Evolutionary conservation across 2,888 invertebrate genomes (phyloP).

Genomic region (Flexamia atlantica): DNA sequence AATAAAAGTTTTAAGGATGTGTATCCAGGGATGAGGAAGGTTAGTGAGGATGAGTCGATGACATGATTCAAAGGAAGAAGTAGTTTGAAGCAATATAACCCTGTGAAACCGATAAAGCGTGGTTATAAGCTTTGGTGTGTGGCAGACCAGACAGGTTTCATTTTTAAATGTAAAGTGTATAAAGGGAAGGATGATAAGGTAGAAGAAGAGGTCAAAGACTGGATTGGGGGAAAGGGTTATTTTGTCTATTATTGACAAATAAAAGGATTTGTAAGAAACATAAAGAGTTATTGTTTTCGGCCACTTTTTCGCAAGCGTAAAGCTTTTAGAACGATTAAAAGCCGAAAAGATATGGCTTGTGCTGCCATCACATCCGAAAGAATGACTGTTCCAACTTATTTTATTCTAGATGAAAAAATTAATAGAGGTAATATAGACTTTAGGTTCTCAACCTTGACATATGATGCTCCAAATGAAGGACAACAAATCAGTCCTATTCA

Average conservation of each 20-base stretch:
- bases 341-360: constrained; percentile 62
- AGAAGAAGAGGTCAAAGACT: constrained; percentile 65
- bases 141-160: constrained; percentile 61
- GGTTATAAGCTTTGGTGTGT: constrained; percentile 65
- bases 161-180: constrained; percentile 55
- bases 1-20: constrained; percentile 53
- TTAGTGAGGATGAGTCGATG: constrained; percentile 65
- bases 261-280: constrained; percentile 55
- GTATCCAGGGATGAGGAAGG: constrained; percentile 48
- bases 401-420: constrained; percentile 57
- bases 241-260: constrained; percentile 61
- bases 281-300: constrained; percentile 63
- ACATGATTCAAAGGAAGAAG: constrained; percentile 62
- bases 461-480: constrained; percentile 65
- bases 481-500: constrained; percentile 60
- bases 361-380: constrained; percentile 63
- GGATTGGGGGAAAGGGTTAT: constrained; percentile 65
- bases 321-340: constrained; percentile 60
- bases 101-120: constrained; percentile 63
- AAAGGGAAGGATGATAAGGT: constrained; percentile 44
- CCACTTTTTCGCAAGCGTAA: constrained; percentile 65
- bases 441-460: constrained; percentile 62
- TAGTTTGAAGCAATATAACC: constrained; percentile 64
- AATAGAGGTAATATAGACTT: constrained; percentile 67
- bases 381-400: constrained; percentile 56